Conservation (phyloP, 2,888 invertebrate genomes). For the Drosophila buzzatii region DNA sequence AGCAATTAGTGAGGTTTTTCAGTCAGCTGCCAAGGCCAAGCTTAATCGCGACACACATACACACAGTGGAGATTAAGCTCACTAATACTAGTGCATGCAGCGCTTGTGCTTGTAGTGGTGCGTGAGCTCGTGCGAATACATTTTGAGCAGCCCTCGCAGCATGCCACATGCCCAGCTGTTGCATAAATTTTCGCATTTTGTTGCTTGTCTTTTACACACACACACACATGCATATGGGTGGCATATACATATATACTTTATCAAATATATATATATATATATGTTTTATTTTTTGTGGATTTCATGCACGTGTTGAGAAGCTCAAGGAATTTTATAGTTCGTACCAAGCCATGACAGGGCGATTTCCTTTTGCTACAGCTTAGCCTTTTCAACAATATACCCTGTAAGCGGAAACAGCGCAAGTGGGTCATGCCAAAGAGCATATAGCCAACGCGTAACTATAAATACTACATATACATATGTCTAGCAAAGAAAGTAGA, state of each 20-base stretch:
- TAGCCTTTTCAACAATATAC: constrained; percentile 29
- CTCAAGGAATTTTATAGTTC: constrained; percentile 67
- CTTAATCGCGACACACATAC: neutral
- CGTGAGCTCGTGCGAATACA: neutral
- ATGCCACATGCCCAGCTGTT: constrained; percentile 67
- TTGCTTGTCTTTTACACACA: constrained; percentile 38
- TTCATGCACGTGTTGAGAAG: constrained; percentile 70
- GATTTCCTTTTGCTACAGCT: constrained; percentile 34
- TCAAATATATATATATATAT: constrained; percentile 7
- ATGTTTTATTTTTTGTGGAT: constrained; percentile 37
- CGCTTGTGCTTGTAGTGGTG: neutral
- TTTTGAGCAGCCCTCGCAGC: constrained; percentile 52
- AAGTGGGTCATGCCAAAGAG: neutral
- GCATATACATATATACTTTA: neutral
- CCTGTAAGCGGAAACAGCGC: neutral
- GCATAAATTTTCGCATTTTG: constrained; percentile 74
- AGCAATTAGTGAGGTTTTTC: neutral
- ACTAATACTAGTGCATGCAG: neutral
- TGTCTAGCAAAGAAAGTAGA: too few species aligned
- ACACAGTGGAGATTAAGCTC: neutral
- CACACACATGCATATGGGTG: neutral
- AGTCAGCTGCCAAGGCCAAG: neutral
- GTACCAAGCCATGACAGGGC: constrained; percentile 58
- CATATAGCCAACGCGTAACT: rapidly evolving
- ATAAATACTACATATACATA: too few species aligned